Percentiles rank a stretch among this genome's conserved stretches.
Conservation (phyloP, 2,113 vertebrate genomes). For the Ophiodon elongatus region DNA sequence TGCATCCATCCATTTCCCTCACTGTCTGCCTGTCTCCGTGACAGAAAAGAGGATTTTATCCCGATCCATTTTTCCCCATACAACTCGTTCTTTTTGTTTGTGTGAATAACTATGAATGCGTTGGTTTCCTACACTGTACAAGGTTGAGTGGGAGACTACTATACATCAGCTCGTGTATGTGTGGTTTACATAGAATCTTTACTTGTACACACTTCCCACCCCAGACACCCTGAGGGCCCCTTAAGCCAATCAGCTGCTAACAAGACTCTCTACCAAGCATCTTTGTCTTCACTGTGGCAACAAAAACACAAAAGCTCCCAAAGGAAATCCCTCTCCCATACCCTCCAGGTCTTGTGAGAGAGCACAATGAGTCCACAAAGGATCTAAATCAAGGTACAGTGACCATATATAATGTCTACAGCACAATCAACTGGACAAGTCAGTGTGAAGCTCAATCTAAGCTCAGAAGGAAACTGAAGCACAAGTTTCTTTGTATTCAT, state of each 20-base stretch:
- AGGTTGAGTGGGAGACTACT: conserved; percentile 4
- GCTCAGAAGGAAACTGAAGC: conserved; percentile 1
- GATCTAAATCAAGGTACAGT: conserved; percentile 44
- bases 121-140: conserved; percentile 27
- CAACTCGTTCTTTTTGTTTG: conserved; percentile 19
- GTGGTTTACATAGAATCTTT: conserved; percentile 10
- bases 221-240: conserved; percentile 35
- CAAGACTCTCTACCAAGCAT: conserved; percentile 26
- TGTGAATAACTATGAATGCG: conserved; percentile 37
- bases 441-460: conserved; percentile 9
- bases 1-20: conserved; percentile 43
- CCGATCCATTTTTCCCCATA: conserved; percentile 15
- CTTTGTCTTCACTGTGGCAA: conserved; percentile 43
- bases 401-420: conserved; percentile 21
- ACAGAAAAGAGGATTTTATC: conserved; percentile 58
- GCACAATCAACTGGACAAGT: conserved; percentile 37
- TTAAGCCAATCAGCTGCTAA: conserved; percentile 55
- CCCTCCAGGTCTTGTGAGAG: conserved; percentile 29
- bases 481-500: conserved; percentile 1
- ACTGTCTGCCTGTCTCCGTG: conserved; percentile 37
- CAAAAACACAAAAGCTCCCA: conserved; percentile 26
- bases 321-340: conserved; percentile 13
- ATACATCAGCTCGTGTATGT: conserved; percentile 11
- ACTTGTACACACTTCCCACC: conserved; percentile 10
- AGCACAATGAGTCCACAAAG: conserved; percentile 42